phyloP scores from a whole-genome alignment of 2,113 vertebrate species.

The Larimichthys crocea region DNA sequence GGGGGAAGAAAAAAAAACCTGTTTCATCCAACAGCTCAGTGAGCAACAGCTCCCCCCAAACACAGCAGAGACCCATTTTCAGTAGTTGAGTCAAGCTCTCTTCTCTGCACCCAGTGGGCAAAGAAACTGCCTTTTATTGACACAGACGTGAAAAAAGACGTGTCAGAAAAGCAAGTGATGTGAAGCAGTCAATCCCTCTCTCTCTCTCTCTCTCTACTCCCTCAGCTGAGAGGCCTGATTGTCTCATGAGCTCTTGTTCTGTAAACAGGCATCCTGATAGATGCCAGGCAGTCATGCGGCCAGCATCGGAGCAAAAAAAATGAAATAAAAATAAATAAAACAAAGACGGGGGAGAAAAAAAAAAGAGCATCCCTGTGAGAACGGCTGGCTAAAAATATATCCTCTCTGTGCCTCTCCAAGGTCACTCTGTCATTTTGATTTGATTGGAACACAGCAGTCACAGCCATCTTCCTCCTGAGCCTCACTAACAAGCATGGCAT shows the following conservation, averaged over 20 bases:
- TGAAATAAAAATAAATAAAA: neutral
- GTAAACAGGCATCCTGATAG: slow-evolving; percentile 47
- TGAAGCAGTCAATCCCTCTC: slow-evolving; percentile 43
- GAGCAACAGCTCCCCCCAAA: slow-evolving; percentile 21
- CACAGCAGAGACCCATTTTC: slow-evolving; percentile 25
- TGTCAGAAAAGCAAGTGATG: slow-evolving; percentile 55
- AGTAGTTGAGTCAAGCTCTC: slow-evolving; percentile 33
- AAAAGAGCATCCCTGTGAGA: slow-evolving; percentile 66
- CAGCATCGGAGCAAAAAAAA: neutral
- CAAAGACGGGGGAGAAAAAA: neutral
- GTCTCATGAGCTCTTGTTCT: slow-evolving; percentile 60
- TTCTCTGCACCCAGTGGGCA: slow-evolving; percentile 11
- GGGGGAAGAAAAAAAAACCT: neutral
- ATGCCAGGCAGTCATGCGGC: slow-evolving; percentile 28
- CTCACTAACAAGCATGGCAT: slow-evolving; percentile 68
- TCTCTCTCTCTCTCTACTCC: neutral
- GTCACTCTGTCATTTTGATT: slow-evolving; percentile 79
- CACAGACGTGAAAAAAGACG: slow-evolving; percentile 35
- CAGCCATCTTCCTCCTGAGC: slow-evolving; percentile 66
- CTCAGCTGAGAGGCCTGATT: slow-evolving; percentile 47
- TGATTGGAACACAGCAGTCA: slow-evolving; percentile 78
- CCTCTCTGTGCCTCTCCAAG: slow-evolving; percentile 68
- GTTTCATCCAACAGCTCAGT: slow-evolving; percentile 35
- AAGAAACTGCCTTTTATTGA: slow-evolving; percentile 54
- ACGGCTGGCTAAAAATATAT: slow-evolving; percentile 75